These are phyloP conservation scores for Adineta ricciae DNA, from an alignment of 2,888 invertebrate genomes.

Conservation along the genomic window DNA sequence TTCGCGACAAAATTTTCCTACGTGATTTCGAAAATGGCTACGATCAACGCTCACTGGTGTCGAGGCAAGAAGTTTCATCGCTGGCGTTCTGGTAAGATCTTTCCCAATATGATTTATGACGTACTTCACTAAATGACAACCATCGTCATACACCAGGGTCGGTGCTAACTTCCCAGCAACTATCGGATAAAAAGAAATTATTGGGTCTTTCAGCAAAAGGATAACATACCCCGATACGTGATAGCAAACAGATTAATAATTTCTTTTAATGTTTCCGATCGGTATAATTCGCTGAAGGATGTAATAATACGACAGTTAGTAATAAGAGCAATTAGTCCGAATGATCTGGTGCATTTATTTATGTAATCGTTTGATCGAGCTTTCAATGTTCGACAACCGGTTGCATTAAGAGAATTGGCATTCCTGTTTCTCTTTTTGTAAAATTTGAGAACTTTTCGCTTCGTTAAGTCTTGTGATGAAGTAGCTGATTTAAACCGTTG, in stretches of 20 bases:
- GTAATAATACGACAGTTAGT: not conserved
- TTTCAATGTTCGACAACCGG: not conserved
- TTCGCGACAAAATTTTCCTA: not conserved
- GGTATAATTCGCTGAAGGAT: not conserved
- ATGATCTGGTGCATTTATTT: not conserved
- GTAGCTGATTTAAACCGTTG: not conserved
- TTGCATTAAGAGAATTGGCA: not conserved
- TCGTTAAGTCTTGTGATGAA: not conserved
- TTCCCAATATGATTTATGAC: not conserved
- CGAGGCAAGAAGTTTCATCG: not conserved
- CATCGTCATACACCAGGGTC: not conserved
- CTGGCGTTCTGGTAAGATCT: not conserved
- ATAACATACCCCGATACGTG: not conserved
- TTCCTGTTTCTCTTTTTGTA: not conserved
- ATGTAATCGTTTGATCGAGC: not conserved
- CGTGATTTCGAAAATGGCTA: not conserved
- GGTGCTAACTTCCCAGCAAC: not conserved
- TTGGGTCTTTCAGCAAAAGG: too few relatives aligned
- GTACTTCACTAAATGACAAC: not conserved
- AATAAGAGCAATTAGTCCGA: not conserved
- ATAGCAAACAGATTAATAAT: not conserved
- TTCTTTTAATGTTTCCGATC: not conserved
- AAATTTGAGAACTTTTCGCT: not conserved
- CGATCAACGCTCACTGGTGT: not conserved
- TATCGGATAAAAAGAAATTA: not conserved